Conservation (phyloP, 2,113 vertebrate genomes). For the Sorex araneus region DNA sequence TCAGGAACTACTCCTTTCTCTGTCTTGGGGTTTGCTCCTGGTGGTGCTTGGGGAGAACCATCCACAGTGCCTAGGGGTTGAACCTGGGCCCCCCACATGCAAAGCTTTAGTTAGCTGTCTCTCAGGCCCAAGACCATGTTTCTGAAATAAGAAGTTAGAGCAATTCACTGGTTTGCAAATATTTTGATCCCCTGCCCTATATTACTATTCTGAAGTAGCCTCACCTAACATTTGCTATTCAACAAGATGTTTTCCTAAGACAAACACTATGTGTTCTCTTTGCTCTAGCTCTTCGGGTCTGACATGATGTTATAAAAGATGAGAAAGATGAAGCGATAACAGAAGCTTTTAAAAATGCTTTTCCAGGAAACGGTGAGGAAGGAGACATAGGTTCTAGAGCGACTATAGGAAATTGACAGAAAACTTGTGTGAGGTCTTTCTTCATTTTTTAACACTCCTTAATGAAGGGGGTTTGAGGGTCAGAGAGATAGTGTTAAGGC, state of each 20-base stretch:
- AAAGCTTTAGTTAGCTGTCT: no score
- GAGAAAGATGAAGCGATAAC: neutral
- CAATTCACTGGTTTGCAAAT: neutral
- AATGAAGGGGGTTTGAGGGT: neutral
- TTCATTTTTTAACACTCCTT: no score
- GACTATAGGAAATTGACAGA: rapidly evolving
- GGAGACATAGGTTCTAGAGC: neutral
- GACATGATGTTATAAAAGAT: neutral
- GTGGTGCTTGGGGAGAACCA: no score
- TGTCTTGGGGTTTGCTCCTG: no score
- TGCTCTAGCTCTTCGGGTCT: neutral
- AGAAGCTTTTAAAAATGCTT: neutral
- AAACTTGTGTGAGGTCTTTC: neutral
- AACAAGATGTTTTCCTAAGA: neutral
- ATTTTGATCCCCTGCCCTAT: neutral
- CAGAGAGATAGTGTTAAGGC: no score
- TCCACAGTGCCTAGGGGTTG: no score
- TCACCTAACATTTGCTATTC: neutral
- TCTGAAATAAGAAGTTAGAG: neutral
- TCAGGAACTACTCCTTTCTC: no score
- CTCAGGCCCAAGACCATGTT: no score
- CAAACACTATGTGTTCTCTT: neutral
- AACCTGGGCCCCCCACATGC: no score
- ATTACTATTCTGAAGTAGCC: neutral
- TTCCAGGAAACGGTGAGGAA: neutral